Percentiles rank a stretch among this genome's conserved stretches.
Evolutionary conservation across 2,888 invertebrate genomes (phyloP).

Genomic region (Rhingia campestris): DNA sequence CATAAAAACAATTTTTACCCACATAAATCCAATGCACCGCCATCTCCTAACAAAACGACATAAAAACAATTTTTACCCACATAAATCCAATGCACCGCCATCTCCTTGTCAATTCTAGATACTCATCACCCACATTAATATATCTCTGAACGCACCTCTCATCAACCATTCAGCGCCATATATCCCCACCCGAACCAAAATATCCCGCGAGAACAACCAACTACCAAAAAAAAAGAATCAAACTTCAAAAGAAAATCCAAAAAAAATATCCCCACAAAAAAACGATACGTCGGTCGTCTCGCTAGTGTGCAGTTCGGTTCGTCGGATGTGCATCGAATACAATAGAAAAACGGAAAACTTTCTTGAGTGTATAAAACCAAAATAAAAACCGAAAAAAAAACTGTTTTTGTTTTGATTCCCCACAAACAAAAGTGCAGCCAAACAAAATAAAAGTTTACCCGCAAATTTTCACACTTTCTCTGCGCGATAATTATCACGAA

Average conservation of each 20-base stretch:
- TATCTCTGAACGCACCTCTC: constrained; percentile 29
- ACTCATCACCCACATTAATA: neutral
- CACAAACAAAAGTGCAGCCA: constrained; percentile 10
- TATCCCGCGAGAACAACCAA: constrained; percentile 41
- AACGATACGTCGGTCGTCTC: constrained; percentile 63
- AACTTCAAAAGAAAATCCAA: constrained; percentile 62
- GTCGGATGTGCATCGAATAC: constrained; percentile 70
- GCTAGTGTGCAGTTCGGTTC: constrained; percentile 68
- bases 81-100: neutral
- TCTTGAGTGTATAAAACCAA: constrained; percentile 75
- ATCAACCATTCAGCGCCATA: constrained; percentile 38
- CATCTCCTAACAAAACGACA: no score
- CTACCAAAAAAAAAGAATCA: constrained; percentile 25
- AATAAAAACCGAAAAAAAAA: constrained; percentile 64
- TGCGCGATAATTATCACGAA: constrained; percentile 1
- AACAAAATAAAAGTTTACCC: constrained; percentile 26
- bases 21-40: no score
- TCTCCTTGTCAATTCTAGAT: neutral
- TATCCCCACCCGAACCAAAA: constrained; percentile 38
- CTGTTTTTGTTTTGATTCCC: constrained; percentile 49
- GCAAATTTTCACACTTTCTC: constrained; percentile 52
- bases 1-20: no score
- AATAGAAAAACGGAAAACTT: constrained; percentile 49
- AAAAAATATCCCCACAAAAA: constrained; percentile 51
- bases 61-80: no score